phyloP scores from a whole-genome alignment of 2,113 vertebrate genomes.

The Psilopogon haemacephalus region DNA sequence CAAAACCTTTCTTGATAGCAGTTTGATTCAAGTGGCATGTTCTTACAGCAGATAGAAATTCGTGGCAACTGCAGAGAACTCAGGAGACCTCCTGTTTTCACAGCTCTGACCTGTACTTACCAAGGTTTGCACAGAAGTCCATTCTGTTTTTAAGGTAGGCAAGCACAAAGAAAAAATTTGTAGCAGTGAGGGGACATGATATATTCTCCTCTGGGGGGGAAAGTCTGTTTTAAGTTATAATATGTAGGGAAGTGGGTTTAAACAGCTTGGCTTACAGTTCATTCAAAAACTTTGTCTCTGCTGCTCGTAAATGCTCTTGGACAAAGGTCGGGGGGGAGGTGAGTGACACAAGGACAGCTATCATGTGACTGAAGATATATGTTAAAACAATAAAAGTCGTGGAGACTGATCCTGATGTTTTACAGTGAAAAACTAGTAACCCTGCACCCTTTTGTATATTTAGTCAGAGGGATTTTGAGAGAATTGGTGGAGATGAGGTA shows the following conservation, averaged over 20 bases:
- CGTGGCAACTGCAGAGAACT: rapidly evolving
- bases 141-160: not conserved
- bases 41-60: not conserved
- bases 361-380: not conserved
- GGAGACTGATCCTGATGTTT: not conserved
- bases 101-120: not conserved
- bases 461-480: not conserved
- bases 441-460: not conserved
- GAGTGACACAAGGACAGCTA: not conserved
- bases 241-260: not conserved
- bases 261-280: not conserved
- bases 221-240: not conserved
- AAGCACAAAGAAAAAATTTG: not conserved
- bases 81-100: not conserved
- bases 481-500: not conserved
- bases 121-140: not conserved
- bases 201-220: not conserved
- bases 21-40: not conserved
- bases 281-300: not conserved
- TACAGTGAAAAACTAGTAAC: not conserved
- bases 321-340: too few relatives aligned
- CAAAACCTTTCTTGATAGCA: not conserved
- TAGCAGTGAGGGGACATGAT: not conserved
- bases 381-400: not conserved
- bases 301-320: not conserved